phyloP scores from a whole-genome alignment of 2,888 invertebrate genomes.

The Nemotelus nigrinus region DNA sequence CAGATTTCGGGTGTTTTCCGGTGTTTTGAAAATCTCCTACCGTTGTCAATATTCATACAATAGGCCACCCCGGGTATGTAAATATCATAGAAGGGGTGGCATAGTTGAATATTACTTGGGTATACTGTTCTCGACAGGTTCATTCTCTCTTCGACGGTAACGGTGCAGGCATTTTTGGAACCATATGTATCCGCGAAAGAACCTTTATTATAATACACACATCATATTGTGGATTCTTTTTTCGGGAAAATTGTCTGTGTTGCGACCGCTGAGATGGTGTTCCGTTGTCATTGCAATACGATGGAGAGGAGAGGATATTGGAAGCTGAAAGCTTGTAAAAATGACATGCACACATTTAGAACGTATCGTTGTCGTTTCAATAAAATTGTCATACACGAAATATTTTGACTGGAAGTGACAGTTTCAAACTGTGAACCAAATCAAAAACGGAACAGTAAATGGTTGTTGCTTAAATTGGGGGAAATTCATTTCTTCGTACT shows the following conservation, averaged over 20 bases:
- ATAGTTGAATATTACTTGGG: conserved; percentile 5
- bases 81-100: conserved; percentile 22
- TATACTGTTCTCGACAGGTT: conserved; percentile 34
- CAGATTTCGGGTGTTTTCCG: conserved; percentile 23
- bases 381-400: conserved; percentile 41
- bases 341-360: conserved; percentile 29
- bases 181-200: conserved; percentile 2
- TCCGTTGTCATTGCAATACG: background rate
- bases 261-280: background rate
- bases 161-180: background rate
- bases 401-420: conserved; percentile 39
- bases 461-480: background rate
- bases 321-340: conserved; percentile 20
- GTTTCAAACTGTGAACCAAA: conserved; percentile 41
- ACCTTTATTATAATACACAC: background rate
- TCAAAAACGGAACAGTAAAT: conserved; percentile 22
- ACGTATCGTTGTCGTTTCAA: conserved; percentile 34
- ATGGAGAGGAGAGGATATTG: background rate
- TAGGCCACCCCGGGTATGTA: background rate
- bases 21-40: background rate
- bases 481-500: too few relatives aligned
- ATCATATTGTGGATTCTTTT: background rate
- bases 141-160: background rate
- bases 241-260: conserved; percentile 18
- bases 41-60: conserved; percentile 22